Percentiles rank a stretch among this genome's conserved stretches.
Conservation (phyloP, 2,888 invertebrate species). For the Epiblema foenella region DNA sequence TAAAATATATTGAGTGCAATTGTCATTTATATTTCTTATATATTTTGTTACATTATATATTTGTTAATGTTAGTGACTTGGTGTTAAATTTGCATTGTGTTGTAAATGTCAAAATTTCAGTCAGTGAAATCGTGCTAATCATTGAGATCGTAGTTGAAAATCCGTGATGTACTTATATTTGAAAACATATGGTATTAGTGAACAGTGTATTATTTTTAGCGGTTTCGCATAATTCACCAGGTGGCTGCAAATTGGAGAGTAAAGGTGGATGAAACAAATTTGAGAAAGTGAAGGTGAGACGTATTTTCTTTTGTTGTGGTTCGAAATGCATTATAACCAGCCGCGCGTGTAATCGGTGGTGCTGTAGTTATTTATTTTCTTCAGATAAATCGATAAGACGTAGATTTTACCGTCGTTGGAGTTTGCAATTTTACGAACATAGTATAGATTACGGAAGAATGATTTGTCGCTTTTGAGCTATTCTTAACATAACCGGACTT, state of each 20-base stretch:
- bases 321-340: constrained; percentile 46
- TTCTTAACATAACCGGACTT: constrained; percentile 10
- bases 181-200: constrained; percentile 61
- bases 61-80: constrained; percentile 11
- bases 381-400: constrained; percentile 31
- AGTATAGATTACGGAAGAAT: constrained; percentile 12
- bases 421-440: constrained; percentile 36
- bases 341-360: constrained; percentile 49
- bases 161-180: constrained; percentile 60
- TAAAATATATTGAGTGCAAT: constrained; percentile 14
- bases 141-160: constrained; percentile 66
- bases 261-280: constrained; percentile 72
- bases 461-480: constrained; percentile 20
- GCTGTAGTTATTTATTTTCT: constrained; percentile 44
- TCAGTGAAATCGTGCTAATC: constrained; percentile 75
- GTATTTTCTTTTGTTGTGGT: constrained; percentile 65
- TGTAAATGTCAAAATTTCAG: constrained; percentile 79
- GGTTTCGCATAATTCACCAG: constrained; percentile 20
- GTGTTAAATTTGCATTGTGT: constrained; percentile 58
- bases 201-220: constrained; percentile 33
- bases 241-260: constrained; percentile 21
- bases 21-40: constrained; percentile 15
- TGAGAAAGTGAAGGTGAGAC: constrained; percentile 66
- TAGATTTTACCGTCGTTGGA: constrained; percentile 49
- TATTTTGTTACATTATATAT: constrained; percentile 9